Percentiles rank a stretch among this genome's conserved stretches.
phyloP scores from a whole-genome alignment of 2,113 vertebrate species.

The Chrysemys picta region DNA sequence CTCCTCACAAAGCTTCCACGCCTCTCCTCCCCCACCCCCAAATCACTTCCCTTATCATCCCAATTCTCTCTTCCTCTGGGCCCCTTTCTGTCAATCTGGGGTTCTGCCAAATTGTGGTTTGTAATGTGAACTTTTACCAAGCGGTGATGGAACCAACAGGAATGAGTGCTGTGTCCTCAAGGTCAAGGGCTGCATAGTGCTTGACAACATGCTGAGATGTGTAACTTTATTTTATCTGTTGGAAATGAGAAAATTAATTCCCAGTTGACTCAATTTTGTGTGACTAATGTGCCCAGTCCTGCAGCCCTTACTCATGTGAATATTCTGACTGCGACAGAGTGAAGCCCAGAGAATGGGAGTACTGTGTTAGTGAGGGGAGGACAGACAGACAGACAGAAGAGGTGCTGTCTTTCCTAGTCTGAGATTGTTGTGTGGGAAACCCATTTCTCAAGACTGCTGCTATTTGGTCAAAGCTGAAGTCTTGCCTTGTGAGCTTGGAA shows the following conservation, averaged over 20 bases:
- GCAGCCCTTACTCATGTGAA: not conserved
- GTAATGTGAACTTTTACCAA: not conserved
- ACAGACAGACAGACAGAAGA: not conserved
- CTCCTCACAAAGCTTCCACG: not conserved
- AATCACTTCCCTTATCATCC: not conserved
- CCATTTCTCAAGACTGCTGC: not conserved
- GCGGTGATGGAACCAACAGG: not conserved
- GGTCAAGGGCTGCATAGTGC: not conserved
- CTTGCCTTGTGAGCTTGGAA: not conserved
- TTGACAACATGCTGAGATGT: not conserved
- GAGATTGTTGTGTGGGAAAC: not conserved
- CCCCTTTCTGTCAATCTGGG: not conserved
- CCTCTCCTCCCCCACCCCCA: not conserved
- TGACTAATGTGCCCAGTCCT: not conserved
- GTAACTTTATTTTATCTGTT: not conserved
- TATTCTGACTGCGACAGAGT: not conserved
- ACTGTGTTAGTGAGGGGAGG: not conserved
- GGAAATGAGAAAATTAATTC: not conserved
- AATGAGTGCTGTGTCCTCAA: fast-evolving
- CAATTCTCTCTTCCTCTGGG: not conserved
- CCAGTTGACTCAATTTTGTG: not conserved
- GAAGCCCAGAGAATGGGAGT: not conserved
- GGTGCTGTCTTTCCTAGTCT: not conserved
- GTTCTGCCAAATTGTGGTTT: not conserved
- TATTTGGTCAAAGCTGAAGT: not conserved